A percentile compares a stretch with the other conserved stretches of the same genome.
Conservation (phyloP, 2,113 vertebrate species). For the Cygnus buccinator region DNA sequence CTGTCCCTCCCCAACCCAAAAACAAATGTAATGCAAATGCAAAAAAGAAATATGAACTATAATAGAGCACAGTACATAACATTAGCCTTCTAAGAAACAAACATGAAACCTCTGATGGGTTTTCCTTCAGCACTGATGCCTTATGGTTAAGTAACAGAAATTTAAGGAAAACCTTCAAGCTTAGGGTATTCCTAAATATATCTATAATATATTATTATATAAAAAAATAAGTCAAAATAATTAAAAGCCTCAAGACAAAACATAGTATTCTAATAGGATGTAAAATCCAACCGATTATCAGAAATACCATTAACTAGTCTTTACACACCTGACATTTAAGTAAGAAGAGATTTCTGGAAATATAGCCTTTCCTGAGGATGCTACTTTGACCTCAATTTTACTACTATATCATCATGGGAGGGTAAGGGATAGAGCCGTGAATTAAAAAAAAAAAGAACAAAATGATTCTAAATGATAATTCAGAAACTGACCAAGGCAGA, state of each 20-base stretch:
- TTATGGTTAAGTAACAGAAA: background rate
- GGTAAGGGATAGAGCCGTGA: background rate
- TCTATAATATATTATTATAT: background rate
- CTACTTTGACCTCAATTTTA: background rate
- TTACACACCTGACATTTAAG: background rate
- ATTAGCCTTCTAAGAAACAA: background rate
- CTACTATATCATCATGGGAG: background rate
- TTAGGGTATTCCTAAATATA: background rate
- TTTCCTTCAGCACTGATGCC: background rate
- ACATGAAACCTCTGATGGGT: accelerated
- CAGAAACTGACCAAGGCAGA: background rate
- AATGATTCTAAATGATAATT: background rate
- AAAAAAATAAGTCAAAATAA: background rate
- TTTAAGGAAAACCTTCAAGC: background rate
- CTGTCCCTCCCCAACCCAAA: background rate
- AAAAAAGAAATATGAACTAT: background rate
- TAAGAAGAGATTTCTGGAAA: background rate
- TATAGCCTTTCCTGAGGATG: background rate
- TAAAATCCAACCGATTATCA: background rate
- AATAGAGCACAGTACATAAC: accelerated
- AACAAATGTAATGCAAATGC: background rate
- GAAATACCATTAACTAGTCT: background rate
- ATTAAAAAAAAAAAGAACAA: background rate
- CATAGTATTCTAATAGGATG: background rate
- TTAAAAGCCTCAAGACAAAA: background rate